phyloP scores from a whole-genome alignment of 2,113 vertebrate genomes.

The Ageneiosus marmoratus region DNA sequence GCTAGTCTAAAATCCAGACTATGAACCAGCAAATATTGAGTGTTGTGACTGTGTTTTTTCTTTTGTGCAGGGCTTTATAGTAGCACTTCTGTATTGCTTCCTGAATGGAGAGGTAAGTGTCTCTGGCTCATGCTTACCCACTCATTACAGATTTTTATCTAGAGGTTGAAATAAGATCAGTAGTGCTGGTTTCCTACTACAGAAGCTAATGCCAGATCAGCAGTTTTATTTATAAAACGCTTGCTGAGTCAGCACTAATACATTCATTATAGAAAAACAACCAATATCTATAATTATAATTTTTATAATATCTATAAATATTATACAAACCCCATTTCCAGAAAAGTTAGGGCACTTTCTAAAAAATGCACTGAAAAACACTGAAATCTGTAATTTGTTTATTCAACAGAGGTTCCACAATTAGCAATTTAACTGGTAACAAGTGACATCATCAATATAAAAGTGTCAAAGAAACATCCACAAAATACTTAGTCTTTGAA shows the following conservation, averaged over 20 bases:
- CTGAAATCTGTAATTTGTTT: no score
- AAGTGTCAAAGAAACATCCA: no score
- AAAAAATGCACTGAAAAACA: no score
- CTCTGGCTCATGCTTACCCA: not conserved
- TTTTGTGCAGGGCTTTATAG: conserved; percentile 70
- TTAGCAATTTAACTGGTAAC: no score
- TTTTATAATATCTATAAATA: not conserved
- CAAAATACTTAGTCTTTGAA: no score
- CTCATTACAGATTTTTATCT: not conserved
- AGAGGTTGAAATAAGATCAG: not conserved
- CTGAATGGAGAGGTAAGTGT: conserved; percentile 72
- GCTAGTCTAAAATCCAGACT: not conserved
- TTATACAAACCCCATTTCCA: no score
- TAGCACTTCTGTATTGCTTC: conserved; percentile 75
- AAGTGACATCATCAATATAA: no score
- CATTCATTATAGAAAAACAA: not conserved
- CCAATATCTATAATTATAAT: no score
- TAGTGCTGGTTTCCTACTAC: not conserved
- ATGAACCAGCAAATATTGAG: not conserved
- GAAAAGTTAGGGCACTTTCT: no score
- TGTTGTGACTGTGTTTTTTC: conserved; percentile 17
- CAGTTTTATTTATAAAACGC: conserved; percentile 2
- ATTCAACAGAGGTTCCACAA: no score
- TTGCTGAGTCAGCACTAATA: not conserved
- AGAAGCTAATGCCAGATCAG: not conserved